Conservation (phyloP, 2,113 vertebrate species). For the Cavia aperea region DNA sequence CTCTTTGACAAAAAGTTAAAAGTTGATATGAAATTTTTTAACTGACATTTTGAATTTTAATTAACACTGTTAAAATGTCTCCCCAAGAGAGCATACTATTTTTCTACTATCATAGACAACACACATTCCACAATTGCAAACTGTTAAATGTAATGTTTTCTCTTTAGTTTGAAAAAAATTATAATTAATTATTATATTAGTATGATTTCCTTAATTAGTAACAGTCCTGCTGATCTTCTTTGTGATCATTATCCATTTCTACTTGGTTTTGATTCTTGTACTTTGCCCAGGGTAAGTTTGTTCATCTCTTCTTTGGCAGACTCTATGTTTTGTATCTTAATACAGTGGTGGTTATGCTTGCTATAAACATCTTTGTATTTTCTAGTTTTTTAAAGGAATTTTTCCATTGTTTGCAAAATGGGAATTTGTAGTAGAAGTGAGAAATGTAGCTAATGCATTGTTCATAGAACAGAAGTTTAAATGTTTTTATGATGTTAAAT, state of each 20-base stretch:
- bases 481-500: not conserved
- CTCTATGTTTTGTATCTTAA: not conserved
- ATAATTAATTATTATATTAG: not conserved
- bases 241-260: not conserved
- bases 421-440: not conserved
- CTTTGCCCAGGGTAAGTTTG: not conserved
- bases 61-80: not conserved
- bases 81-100: not conserved
- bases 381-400: not conserved
- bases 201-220: conserved; percentile 6
- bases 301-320: not conserved
- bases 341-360: not conserved
- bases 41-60: conserved; percentile 7
- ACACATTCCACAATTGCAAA: not conserved
- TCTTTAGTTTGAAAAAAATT: not conserved
- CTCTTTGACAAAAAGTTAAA: conserved; percentile 17
- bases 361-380: not conserved
- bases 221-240: not conserved
- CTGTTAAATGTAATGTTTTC: not conserved
- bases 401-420: not conserved
- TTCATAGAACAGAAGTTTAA: not conserved
- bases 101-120: not conserved
- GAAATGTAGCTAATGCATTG: not conserved
- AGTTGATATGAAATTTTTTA: not conserved
- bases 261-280: not conserved